Evolutionary conservation across 2,797 vertebrate species (phyloP).

Genomic region (Acestrorhynchus altus): DNA sequence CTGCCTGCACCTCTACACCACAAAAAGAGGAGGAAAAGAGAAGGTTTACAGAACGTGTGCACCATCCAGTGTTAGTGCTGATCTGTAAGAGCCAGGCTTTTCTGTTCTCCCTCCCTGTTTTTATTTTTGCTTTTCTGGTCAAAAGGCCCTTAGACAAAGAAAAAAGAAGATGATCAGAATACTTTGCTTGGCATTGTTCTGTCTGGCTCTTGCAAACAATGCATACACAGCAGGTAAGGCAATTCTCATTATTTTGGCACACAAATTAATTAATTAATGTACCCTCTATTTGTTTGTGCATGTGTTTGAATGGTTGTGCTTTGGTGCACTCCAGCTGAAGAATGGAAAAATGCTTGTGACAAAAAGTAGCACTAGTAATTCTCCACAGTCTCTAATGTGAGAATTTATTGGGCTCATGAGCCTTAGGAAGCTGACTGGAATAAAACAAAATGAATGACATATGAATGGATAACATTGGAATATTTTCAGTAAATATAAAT

Average conservation of each 20-base stretch:
- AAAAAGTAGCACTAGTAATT: neutral
- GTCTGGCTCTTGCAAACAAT: slow-evolving; percentile 84
- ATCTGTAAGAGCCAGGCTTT: slow-evolving; percentile 19
- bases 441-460: neutral
- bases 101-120: slow-evolving; percentile 1
- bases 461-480: neutral
- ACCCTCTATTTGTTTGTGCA: slow-evolving; percentile 13
- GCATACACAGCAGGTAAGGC: slow-evolving; percentile 61
- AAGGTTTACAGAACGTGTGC: neutral
- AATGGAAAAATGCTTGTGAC: slow-evolving; percentile 15
- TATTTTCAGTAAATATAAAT: neutral
- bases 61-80: slow-evolving; percentile 13
- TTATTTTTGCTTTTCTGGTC: slow-evolving; percentile 70
- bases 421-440: neutral
- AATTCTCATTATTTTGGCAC: slow-evolving; percentile 23
- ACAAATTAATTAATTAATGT: slow-evolving; percentile 22
- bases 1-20: slow-evolving; percentile 59
- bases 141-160: slow-evolving; percentile 72
- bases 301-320: slow-evolving; percentile 11
- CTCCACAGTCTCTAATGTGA: neutral
- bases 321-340: neutral
- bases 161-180: slow-evolving; percentile 85
- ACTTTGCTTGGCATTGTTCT: slow-evolving; percentile 87
- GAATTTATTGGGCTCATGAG: neutral
- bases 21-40: slow-evolving; percentile 50